A percentile compares a stretch with the other conserved stretches of the same genome.
Conservation (phyloP, 2,888 invertebrate genomes). For the Caenorhabditis macrosperma region DNA sequence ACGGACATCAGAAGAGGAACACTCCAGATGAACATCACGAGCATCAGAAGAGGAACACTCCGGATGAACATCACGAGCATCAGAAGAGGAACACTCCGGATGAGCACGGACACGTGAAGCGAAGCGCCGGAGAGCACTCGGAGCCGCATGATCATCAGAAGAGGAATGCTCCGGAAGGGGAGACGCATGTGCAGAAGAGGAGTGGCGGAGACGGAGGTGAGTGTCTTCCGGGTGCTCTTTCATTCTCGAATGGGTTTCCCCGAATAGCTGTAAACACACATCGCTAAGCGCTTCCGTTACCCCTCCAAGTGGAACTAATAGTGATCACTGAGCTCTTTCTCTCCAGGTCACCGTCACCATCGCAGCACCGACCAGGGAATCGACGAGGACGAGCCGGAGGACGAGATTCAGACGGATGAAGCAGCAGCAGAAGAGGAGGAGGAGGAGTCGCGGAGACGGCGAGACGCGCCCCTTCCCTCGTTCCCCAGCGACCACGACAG, state of each 20-base stretch:
- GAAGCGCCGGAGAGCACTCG: conserved; percentile 16
- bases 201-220: conserved; percentile 27
- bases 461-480: conserved; percentile 31
- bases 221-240: neutral
- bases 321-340: neutral
- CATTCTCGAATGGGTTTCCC: neutral
- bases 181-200: conserved; percentile 21
- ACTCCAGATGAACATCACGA: conserved; percentile 33
- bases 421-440: conserved; percentile 11
- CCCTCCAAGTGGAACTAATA: neutral
- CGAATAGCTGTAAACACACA: neutral
- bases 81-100: conserved; percentile 48
- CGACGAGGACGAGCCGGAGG: conserved; percentile 55
- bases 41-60: conserved; percentile 27
- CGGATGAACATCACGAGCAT: neutral
- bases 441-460: conserved; percentile 15
- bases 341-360: conserved; percentile 51
- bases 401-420: conserved; percentile 37
- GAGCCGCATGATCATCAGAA: conserved; percentile 23
- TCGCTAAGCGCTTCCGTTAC: neutral
- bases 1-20: conserved; percentile 38
- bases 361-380: conserved; percentile 49
- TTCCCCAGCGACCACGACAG: conserved; percentile 56
- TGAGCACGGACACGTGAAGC: too few relatives aligned
- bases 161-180: conserved; percentile 15